Conservation (phyloP, 2,797 vertebrate species). For the Cirrhinus molitorella region DNA sequence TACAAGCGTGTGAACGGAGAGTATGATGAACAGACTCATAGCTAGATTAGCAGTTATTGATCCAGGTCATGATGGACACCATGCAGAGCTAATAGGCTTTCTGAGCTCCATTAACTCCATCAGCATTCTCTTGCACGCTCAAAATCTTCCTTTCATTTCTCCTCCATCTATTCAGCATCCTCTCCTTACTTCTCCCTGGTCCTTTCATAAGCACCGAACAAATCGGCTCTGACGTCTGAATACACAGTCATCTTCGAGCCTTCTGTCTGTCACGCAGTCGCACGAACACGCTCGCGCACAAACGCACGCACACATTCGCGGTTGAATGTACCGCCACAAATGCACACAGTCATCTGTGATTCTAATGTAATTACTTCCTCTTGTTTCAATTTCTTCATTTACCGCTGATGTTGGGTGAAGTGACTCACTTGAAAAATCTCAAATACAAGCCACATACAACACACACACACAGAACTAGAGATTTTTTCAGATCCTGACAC, state of each 20-base stretch:
- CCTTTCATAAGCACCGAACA: slow-evolving; percentile 29
- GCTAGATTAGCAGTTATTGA: slow-evolving; percentile 68
- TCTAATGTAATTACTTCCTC: slow-evolving; percentile 58
- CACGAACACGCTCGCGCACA: slow-evolving; percentile 5
- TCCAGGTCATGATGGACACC: slow-evolving; percentile 65
- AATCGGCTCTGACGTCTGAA: slow-evolving; percentile 53
- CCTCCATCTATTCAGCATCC: slow-evolving; percentile 5
- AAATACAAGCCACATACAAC: slow-evolving; percentile 11
- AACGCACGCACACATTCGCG: slow-evolving; percentile 20
- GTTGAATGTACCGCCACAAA: slow-evolving; percentile 42
- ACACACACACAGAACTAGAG: background rate
- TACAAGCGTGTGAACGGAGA: slow-evolving; percentile 4
- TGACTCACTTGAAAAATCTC: slow-evolving; percentile 33
- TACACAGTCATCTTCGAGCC: slow-evolving; percentile 49
- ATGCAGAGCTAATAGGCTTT: slow-evolving; percentile 72
- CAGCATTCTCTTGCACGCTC: slow-evolving; percentile 37
- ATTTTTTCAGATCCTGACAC: slow-evolving; percentile 2
- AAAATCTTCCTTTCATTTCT: slow-evolving; percentile 36
- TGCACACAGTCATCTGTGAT: slow-evolving; percentile 55
- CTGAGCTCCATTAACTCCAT: slow-evolving; percentile 66
- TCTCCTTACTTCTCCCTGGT: slow-evolving; percentile 9
- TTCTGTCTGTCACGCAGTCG: slow-evolving; percentile 47
- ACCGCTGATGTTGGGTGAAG: slow-evolving; percentile 14
- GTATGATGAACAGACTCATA: slow-evolving; percentile 38
- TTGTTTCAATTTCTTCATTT: slow-evolving; percentile 45